Percentiles rank a stretch among this genome's conserved stretches.
These are phyloP conservation scores for Paramisgurnus dabryanus DNA, from an alignment of 2,113 vertebrate genomes.

Conservation along the genomic window DNA sequence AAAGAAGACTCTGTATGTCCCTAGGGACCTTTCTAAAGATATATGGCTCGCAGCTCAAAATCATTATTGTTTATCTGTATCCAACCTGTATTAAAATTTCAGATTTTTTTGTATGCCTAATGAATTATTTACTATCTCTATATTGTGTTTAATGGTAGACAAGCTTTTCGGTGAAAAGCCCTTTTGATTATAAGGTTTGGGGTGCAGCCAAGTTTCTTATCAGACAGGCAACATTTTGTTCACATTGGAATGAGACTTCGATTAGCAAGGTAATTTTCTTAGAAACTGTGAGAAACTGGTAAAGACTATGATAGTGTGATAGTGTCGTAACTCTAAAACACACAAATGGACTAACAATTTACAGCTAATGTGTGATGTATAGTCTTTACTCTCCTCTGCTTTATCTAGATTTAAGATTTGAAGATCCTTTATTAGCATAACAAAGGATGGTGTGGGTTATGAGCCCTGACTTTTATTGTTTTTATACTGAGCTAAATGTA, in stretches of 20 bases:
- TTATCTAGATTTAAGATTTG: conserved; percentile 10
- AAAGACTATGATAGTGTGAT: not conserved
- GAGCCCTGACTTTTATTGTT: too few relatives aligned
- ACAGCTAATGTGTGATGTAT: not conserved
- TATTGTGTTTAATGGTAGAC: conserved; percentile 8
- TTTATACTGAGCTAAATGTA: too few relatives aligned
- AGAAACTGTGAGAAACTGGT: conserved; percentile 14
- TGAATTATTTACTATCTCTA: conserved; percentile 22
- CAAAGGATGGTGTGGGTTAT: not conserved
- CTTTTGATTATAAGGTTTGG: not conserved
- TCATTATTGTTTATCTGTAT: conserved; percentile 32
- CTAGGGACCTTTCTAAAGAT: not conserved
- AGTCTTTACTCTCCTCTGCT: not conserved
- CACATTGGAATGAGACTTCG: conserved; percentile 24
- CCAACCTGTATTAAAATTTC: conserved; percentile 19
- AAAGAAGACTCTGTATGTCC: not conserved
- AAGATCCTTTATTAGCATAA: conserved; percentile 10
- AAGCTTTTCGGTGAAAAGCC: not conserved
- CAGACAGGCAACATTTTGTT: not conserved
- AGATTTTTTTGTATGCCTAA: conserved; percentile 26
- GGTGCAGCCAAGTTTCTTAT: not conserved
- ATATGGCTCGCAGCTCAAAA: not conserved
- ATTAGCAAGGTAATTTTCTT: conserved; percentile 42
- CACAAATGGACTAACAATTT: conserved; percentile 2
- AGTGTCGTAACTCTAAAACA: conserved; percentile 3